These are phyloP conservation scores for Strigops habroptila DNA, from an alignment of 2,113 vertebrate genomes.

Conservation along the genomic window DNA sequence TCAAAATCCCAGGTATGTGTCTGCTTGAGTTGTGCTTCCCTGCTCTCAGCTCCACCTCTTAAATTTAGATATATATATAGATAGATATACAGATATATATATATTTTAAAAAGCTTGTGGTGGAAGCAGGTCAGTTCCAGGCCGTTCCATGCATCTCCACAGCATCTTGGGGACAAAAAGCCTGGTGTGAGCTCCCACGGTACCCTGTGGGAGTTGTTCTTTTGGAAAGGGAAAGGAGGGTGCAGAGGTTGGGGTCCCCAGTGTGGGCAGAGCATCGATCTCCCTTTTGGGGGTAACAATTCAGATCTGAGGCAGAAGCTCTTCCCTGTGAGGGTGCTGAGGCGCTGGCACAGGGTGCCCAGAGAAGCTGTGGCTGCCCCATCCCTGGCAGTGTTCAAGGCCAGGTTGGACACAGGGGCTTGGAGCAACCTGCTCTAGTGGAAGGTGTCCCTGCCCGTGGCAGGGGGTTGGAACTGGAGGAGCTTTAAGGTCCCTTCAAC, in stretches of 20 bases:
- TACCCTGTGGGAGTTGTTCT: background rate
- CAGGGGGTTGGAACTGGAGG: background rate
- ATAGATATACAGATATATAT: background rate
- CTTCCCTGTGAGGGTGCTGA: background rate
- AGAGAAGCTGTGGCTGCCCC: background rate
- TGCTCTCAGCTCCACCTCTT: background rate
- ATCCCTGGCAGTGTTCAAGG: too few relatives aligned
- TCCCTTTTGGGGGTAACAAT: fast-evolving
- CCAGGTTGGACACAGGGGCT: too few relatives aligned
- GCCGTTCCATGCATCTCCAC: background rate
- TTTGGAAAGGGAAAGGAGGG: background rate
- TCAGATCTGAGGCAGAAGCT: background rate
- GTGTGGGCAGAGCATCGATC: background rate
- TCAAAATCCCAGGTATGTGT: slow-evolving; percentile 71
- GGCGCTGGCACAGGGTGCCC: background rate
- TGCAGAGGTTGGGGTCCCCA: background rate
- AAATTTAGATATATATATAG: background rate
- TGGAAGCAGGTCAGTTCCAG: background rate
- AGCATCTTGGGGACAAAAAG: background rate
- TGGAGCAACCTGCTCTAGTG: background rate
- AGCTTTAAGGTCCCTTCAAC: background rate
- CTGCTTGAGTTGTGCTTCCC: background rate
- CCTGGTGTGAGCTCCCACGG: too few relatives aligned
- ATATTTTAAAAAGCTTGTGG: background rate
- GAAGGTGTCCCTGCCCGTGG: background rate